Conservation (phyloP, 1,140 invertebrate species). For the Drosophila kurseongensis region DNA sequence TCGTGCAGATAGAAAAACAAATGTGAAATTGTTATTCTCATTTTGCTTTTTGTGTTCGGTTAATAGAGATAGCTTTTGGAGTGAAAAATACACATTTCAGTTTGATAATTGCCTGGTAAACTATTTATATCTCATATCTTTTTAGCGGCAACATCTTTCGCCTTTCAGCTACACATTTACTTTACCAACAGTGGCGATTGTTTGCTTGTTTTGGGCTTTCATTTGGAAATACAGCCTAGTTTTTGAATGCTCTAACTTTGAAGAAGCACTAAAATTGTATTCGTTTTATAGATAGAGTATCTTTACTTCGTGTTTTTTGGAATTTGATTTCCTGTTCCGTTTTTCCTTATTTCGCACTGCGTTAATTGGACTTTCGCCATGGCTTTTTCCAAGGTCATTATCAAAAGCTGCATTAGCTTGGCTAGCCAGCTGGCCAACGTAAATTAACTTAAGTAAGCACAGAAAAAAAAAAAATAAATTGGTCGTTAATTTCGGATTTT, state of each 20-base stretch:
- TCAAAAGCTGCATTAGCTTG: slow-evolving; percentile 28
- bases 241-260: slow-evolving; percentile 12
- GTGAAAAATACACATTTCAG: slow-evolving; percentile 8
- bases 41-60: neutral
- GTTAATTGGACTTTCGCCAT: slow-evolving; percentile 46
- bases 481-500: too few relatives aligned
- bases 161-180: slow-evolving; percentile 24
- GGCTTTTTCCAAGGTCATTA: slow-evolving; percentile 57
- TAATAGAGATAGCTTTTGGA: slow-evolving; percentile 9
- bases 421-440: slow-evolving; percentile 19
- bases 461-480: neutral
- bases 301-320: neutral
- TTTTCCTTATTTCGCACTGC: slow-evolving; percentile 37
- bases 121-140: slow-evolving; percentile 48
- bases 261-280: too few relatives aligned
- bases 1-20: neutral
- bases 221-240: neutral
- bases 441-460: slow-evolving; percentile 24
- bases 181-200: slow-evolving; percentile 32
- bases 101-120: slow-evolving; percentile 36
- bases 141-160: slow-evolving; percentile 37
- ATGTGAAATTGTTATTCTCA: slow-evolving; percentile 7
- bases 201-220: slow-evolving; percentile 32
- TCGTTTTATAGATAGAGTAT: slow-evolving; percentile 3
- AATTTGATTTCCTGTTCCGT: slow-evolving; percentile 1